phyloP scores from a whole-genome alignment of 2,888 invertebrate genomes.

The Punctoribates punctum region DNA sequence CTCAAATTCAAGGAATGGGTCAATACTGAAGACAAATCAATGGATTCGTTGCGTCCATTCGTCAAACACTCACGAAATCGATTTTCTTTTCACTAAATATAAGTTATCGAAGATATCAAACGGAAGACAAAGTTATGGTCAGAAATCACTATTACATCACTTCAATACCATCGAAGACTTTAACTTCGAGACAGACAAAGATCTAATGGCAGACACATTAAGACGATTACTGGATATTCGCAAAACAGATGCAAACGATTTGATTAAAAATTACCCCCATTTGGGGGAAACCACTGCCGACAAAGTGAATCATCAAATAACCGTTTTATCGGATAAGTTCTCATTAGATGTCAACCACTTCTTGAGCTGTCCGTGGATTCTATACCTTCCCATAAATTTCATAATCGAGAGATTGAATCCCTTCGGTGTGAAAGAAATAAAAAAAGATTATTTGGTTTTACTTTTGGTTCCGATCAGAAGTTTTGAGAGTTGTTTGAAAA shows the following conservation, averaged over 20 bases:
- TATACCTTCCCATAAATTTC: constrained; percentile 5
- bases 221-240: constrained; percentile 6
- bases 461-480: neutral
- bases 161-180: constrained; percentile 24
- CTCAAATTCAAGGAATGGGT: neutral
- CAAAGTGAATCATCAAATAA: neutral
- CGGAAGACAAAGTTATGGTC: constrained; percentile 1
- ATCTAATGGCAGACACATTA: neutral
- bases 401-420: neutral
- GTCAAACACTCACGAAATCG: constrained; percentile 5
- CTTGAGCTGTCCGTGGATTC: constrained; percentile 23
- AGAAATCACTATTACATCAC: neutral
- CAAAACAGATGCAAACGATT: neutral
- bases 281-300: neutral
- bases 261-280: constrained; percentile 14
- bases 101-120: neutral
- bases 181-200: constrained; percentile 10
- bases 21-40: neutral
- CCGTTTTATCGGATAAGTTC: neutral
- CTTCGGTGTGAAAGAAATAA: neutral
- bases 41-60: neutral
- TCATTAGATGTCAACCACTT: neutral
- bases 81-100: constrained; percentile 17
- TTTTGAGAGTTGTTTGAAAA: neutral
- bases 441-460: neutral